Percentiles rank a stretch among this genome's conserved stretches.
phyloP scores from a whole-genome alignment of 2,888 invertebrate species.

The Anodontia alba region DNA sequence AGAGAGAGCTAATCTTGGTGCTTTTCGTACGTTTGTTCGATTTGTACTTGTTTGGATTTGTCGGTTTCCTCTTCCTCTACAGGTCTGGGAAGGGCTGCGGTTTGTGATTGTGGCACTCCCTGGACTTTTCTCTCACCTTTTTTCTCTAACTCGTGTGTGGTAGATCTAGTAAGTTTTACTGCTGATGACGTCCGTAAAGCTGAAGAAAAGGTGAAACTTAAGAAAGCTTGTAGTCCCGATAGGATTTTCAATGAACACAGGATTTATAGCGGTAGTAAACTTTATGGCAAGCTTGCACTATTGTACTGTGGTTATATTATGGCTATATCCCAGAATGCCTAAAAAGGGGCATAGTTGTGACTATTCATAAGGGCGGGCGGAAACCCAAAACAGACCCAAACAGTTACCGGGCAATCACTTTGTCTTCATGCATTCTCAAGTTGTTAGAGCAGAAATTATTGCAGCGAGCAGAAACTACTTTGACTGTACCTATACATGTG shows the following conservation, averaged over 20 bases:
- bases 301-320: neutral
- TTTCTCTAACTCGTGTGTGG: neutral
- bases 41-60: too few relatives aligned
- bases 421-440: slow-evolving; percentile 18
- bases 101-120: too few relatives aligned
- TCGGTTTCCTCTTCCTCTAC: too few relatives aligned
- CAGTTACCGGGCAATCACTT: slow-evolving; percentile 5
- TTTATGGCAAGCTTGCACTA: neutral
- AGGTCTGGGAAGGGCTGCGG: too few relatives aligned
- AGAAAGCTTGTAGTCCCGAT: slow-evolving; percentile 10
- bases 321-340: neutral
- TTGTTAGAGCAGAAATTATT: slow-evolving; percentile 11
- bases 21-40: too few relatives aligned
- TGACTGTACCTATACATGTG: neutral
- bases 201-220: neutral
- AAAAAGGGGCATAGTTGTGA: slow-evolving; percentile 15
- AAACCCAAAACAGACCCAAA: slow-evolving; percentile 4
- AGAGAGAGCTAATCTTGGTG: too few relatives aligned
- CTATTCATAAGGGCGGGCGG: slow-evolving; percentile 14
- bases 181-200: neutral
- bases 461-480: neutral
- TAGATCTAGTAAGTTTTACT: neutral
- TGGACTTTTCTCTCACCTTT: too few relatives aligned
- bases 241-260: neutral
- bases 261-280: neutral